These are phyloP conservation scores for Lophotriccus pileatus DNA, from an alignment of 2,797 vertebrate genomes.

Conservation along the genomic window DNA sequence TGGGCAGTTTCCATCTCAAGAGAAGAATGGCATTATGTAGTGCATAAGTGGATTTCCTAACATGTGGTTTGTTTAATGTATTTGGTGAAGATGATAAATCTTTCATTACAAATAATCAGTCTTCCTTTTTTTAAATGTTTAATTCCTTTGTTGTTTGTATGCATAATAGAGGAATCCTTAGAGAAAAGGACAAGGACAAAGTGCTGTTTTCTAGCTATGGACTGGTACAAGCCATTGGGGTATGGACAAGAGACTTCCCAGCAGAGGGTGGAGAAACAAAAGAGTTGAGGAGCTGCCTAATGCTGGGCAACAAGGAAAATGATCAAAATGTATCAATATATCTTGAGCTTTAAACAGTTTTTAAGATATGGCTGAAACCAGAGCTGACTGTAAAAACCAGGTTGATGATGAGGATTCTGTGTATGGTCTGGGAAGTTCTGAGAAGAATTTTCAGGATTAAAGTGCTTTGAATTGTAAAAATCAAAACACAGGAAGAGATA, in stretches of 20 bases:
- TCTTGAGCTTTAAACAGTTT: background rate
- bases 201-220: background rate
- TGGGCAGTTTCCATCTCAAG: background rate
- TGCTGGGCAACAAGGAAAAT: background rate
- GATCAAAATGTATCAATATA: background rate
- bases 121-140: constrained; percentile 42
- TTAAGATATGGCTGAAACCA: background rate
- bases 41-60: background rate
- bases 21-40: background rate
- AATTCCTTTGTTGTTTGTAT: constrained; percentile 37
- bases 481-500: background rate
- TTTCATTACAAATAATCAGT: constrained; percentile 11
- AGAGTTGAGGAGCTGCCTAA: background rate
- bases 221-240: background rate
- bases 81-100: constrained; percentile 30
- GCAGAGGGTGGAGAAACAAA: background rate
- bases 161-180: constrained; percentile 6
- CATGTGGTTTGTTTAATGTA: background rate
- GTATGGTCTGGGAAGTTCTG: background rate
- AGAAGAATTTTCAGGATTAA: background rate
- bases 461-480: background rate
- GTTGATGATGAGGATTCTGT: background rate
- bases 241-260: background rate
- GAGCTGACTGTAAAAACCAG: background rate
- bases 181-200: background rate